phyloP scores from a whole-genome alignment of 2,113 vertebrate species.

The Oxygymnocypris stewartii region DNA sequence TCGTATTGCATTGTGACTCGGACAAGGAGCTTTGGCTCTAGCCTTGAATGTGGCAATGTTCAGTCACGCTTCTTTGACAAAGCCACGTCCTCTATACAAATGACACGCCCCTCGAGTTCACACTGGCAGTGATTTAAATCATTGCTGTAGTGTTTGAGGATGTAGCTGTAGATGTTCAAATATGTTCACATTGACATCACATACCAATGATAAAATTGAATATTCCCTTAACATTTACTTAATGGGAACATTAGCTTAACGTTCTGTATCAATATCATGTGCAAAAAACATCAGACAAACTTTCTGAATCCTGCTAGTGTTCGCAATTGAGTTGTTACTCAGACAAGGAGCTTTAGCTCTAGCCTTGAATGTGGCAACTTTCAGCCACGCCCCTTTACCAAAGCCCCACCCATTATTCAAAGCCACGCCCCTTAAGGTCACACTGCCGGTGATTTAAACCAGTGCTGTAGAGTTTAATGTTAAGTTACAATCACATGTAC shows the following conservation, averaged over 20 bases:
- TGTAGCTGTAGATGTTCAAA: no score
- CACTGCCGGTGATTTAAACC: background rate
- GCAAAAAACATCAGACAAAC: conserved; percentile 47
- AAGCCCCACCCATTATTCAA: background rate
- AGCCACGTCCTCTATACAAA: no score
- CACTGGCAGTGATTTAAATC: background rate
- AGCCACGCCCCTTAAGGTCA: conserved; percentile 26
- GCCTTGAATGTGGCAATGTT: conserved; percentile 39
- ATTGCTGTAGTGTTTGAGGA: no score
- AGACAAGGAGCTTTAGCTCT: conserved; percentile 20
- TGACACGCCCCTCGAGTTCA: background rate
- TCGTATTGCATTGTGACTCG: conserved; percentile 12
- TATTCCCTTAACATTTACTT: no score
- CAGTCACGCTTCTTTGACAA: conserved; percentile 20
- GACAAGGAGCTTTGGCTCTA: conserved; percentile 22
- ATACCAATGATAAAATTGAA: no score
- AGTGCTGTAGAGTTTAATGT: background rate
- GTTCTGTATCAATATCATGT: no score
- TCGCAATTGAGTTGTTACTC: background rate
- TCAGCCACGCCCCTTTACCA: background rate
- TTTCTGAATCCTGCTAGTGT: conserved; percentile 1
- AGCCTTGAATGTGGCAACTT: background rate
- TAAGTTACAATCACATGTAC: background rate
- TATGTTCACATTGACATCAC: no score
- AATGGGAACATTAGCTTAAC: no score